phyloP scores from a whole-genome alignment of 2,888 invertebrate genomes.

The Anarsia innoxiella region DNA sequence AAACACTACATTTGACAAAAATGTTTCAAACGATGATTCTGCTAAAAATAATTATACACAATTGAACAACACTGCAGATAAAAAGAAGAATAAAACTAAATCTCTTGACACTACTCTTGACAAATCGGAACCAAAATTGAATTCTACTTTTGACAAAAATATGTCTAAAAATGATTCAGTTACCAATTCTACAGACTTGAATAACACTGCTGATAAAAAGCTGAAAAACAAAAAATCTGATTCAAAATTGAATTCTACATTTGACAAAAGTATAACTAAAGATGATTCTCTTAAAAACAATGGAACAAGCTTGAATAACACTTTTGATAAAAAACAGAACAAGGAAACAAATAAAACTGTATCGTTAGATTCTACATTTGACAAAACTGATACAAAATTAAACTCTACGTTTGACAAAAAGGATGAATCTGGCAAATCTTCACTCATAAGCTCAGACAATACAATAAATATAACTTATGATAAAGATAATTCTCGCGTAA shows the following conservation, averaged over 20 bases:
- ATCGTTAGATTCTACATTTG: constrained; percentile 36
- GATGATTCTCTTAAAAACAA: too few relatives aligned
- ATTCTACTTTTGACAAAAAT: constrained; percentile 22
- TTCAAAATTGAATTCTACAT: constrained; percentile 17
- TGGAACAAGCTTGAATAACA: constrained; percentile 24
- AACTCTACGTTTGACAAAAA: constrained; percentile 22
- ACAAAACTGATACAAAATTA: constrained; percentile 25
- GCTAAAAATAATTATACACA: too few relatives aligned
- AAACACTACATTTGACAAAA: constrained; percentile 4
- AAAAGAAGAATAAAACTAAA: constrained; percentile 11
- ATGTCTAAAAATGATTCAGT: constrained; percentile 14
- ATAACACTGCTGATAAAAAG: too few relatives aligned
- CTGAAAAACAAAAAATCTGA: too few relatives aligned
- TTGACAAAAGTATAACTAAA: constrained; percentile 18
- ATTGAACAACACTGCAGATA: too few relatives aligned
- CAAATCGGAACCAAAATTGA: constrained; percentile 21
- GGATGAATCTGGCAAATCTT: constrained; percentile 30
- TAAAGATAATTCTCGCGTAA: constrained; percentile 41
- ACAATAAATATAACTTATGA: constrained; percentile 34
- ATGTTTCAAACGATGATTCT: constrained; percentile 2
- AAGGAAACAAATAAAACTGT: constrained; percentile 11
- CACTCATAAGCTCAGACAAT: constrained; percentile 42
- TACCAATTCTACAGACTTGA: constrained; percentile 40
- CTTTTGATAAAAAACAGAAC: constrained; percentile 29
- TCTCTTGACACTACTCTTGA: constrained; percentile 39